These are phyloP conservation scores for Varanus komodoensis DNA, from an alignment of 2,113 vertebrate species.

Conservation along the genomic window DNA sequence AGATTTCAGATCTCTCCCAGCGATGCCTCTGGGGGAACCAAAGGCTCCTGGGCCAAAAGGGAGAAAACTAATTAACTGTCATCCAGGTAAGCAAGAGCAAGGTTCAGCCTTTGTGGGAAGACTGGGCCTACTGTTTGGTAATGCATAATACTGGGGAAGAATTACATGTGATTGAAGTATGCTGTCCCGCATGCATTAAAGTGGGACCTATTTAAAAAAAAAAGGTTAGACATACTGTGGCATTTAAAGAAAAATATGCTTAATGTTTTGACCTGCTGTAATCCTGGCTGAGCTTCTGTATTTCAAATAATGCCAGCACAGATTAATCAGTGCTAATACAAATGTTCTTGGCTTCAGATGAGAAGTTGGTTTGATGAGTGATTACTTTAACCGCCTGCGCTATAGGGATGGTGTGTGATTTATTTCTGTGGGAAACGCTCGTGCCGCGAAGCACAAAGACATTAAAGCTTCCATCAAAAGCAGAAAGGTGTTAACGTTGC, in stretches of 20 bases:
- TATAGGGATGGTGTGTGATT: constrained; percentile 12
- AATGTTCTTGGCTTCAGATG: constrained; percentile 33
- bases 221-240: constrained; percentile 25
- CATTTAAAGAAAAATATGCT: constrained; percentile 41
- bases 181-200: constrained; percentile 7
- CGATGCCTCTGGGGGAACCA: not conserved
- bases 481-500: not conserved
- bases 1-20: not conserved
- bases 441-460: constrained; percentile 44
- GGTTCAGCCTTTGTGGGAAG: constrained; percentile 16
- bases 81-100: constrained; percentile 18
- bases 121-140: not conserved
- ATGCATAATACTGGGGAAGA: constrained; percentile 33
- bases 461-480: constrained; percentile 21
- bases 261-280: constrained; percentile 36
- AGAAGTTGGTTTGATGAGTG: constrained; percentile 35
- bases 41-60: not conserved
- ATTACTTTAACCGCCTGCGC: constrained; percentile 28
- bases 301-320: constrained; percentile 18
- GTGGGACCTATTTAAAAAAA: not conserved
- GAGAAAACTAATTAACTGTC: not conserved
- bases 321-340: constrained; percentile 40
- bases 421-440: constrained; percentile 42
- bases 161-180: constrained; percentile 15
- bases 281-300: constrained; percentile 19